These are phyloP conservation scores for Globia sparganii DNA, from an alignment of 2,888 invertebrate genomes.

Conservation along the genomic window DNA sequence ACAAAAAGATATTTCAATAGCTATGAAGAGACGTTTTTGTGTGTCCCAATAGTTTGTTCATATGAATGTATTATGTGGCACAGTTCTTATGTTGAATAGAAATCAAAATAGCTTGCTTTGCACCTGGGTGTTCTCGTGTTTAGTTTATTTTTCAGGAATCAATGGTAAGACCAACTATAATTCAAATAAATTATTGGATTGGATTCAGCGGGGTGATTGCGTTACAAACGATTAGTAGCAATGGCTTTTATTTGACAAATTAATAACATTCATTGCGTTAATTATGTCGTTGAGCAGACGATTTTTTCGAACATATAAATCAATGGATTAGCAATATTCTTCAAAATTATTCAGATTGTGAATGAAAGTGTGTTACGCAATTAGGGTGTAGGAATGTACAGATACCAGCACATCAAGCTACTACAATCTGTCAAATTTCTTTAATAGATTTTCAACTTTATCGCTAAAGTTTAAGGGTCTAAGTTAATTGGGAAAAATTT, in stretches of 20 bases:
- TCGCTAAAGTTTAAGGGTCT: no score
- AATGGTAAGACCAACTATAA: background rate
- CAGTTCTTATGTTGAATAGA: background rate
- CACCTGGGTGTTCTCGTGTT: background rate
- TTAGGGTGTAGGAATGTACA: no score
- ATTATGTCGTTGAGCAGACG: background rate
- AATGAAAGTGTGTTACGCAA: background rate
- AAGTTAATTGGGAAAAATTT: no score
- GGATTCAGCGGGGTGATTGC: background rate
- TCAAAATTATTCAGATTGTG: background rate
- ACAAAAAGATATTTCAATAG: conserved; percentile 22
- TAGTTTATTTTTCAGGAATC: background rate
- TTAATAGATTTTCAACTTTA: no score
- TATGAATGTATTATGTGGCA: conserved; percentile 10
- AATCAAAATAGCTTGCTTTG: background rate
- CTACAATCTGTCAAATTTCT: no score
- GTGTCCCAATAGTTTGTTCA: conserved; percentile 11
- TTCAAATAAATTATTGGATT: background rate
- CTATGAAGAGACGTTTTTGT: conserved; percentile 13
- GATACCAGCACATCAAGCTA: no score
- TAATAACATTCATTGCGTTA: no score
- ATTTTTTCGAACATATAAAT: background rate
- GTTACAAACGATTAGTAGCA: background rate
- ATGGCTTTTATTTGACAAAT: background rate
- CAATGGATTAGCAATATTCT: background rate